These are phyloP conservation scores for Athalia rosae DNA, from an alignment of 2,888 invertebrate genomes.

Conservation along the genomic window DNA sequence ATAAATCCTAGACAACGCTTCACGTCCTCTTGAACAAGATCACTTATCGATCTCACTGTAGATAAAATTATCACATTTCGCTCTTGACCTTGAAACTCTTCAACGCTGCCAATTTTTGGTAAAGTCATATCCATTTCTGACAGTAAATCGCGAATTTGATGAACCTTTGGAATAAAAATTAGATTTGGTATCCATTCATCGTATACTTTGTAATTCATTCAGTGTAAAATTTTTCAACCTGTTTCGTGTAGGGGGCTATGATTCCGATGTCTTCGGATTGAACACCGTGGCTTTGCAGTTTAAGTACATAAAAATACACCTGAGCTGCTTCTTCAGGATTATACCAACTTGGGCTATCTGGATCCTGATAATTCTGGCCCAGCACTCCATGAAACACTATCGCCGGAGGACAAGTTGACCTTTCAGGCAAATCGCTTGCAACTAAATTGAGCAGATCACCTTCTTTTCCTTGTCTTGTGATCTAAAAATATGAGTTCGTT, in stretches of 20 bases:
- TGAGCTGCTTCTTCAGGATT: constrained; percentile 88
- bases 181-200: background rate
- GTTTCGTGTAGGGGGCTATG: constrained; percentile 94
- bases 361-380: constrained; percentile 82
- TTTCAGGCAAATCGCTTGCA: constrained; percentile 67
- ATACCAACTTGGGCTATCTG: constrained; percentile 91
- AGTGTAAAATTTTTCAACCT: constrained; percentile 77
- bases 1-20: constrained; percentile 83
- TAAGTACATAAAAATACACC: constrained; percentile 79
- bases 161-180: constrained; percentile 74
- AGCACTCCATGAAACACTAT: constrained; percentile 83
- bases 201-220: background rate
- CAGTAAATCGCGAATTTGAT: constrained; percentile 78
- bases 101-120: constrained; percentile 87
- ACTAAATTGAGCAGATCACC: constrained; percentile 70
- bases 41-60: constrained; percentile 77
- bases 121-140: constrained; percentile 74
- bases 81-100: constrained; percentile 92
- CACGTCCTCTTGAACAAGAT: constrained; percentile 73
- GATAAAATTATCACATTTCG: constrained; percentile 84
- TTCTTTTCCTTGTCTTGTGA: constrained; percentile 70
- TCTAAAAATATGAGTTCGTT: constrained; percentile 58
- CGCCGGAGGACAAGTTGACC: constrained; percentile 73
- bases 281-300: constrained; percentile 81
- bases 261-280: constrained; percentile 86